phyloP scores from a whole-genome alignment of 2,888 invertebrate species.

The Rotaria sp. region DNA sequence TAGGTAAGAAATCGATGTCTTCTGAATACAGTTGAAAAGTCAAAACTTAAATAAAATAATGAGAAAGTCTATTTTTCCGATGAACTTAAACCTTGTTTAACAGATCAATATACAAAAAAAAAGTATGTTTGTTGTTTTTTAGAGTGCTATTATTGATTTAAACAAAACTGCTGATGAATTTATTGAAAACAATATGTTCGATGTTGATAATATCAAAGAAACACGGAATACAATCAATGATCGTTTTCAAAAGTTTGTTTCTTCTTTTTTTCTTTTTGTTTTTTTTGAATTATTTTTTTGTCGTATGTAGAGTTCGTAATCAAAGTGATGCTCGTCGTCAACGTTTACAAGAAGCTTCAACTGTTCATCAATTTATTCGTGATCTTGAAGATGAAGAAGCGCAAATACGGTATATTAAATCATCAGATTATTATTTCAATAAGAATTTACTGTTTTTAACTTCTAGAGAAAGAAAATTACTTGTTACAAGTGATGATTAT shows the following conservation, averaged over 20 bases:
- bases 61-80: no score
- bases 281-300: neutral
- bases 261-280: neutral
- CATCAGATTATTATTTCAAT: neutral
- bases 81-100: no score
- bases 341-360: slow-evolving; percentile 86
- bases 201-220: slow-evolving; percentile 81
- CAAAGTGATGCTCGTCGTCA: slow-evolving; percentile 84
- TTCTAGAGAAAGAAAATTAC: slow-evolving; percentile 35
- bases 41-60: no score
- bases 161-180: slow-evolving; percentile 85
- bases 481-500: slow-evolving; percentile 87
- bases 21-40: no score
- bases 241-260: slow-evolving; percentile 67
- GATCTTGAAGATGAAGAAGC: slow-evolving; percentile 99
- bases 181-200: slow-evolving; percentile 81
- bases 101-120: neutral
- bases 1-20: no score
- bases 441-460: no score
- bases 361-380: slow-evolving; percentile 95
- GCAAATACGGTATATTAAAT: slow-evolving; percentile 65
- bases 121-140: neutral
- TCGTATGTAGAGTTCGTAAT: slow-evolving; percentile 56
- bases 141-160: slow-evolving; percentile 58
- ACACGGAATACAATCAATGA: slow-evolving; percentile 91